A percentile compares a stretch with the other conserved stretches of the same genome.
phyloP scores from a whole-genome alignment of 1,140 invertebrate genomes.

The Anastrepha ludens region DNA sequence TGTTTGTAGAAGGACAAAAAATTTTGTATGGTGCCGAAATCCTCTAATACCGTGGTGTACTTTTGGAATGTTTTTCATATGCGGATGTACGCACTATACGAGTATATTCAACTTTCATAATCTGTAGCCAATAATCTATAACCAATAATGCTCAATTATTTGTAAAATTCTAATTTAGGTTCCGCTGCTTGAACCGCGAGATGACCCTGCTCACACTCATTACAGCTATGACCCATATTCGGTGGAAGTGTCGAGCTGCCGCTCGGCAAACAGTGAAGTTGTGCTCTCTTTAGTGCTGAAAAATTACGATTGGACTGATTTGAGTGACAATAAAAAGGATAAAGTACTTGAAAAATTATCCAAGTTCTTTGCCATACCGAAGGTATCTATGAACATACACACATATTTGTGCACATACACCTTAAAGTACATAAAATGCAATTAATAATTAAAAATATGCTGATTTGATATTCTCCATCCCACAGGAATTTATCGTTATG shows the following conservation, averaged over 20 bases:
- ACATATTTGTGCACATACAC: neutral
- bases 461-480: constrained; percentile 29
- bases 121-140: too few species aligned
- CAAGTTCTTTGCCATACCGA: constrained; percentile 73
- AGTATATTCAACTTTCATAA: too few species aligned
- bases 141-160: too few species aligned
- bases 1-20: too few species aligned
- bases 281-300: constrained; percentile 69
- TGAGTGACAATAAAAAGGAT: constrained; percentile 63
- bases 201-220: constrained; percentile 64
- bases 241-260: constrained; percentile 69
- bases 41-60: too few species aligned
- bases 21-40: too few species aligned
- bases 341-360: constrained; percentile 70
- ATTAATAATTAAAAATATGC: neutral
- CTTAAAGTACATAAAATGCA: neutral
- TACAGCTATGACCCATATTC: constrained; percentile 69
- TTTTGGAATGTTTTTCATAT: too few species aligned
- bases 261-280: constrained; percentile 67
- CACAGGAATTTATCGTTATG: constrained; percentile 70
- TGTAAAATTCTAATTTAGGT: constrained; percentile 60
- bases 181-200: constrained; percentile 68
- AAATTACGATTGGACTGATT: constrained; percentile 69
- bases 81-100: too few species aligned
- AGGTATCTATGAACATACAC: constrained; percentile 64